Percentiles rank a stretch among this genome's conserved stretches.
Conservation (phyloP, 1,140 invertebrate genomes). For the Anthonomus grandis region DNA sequence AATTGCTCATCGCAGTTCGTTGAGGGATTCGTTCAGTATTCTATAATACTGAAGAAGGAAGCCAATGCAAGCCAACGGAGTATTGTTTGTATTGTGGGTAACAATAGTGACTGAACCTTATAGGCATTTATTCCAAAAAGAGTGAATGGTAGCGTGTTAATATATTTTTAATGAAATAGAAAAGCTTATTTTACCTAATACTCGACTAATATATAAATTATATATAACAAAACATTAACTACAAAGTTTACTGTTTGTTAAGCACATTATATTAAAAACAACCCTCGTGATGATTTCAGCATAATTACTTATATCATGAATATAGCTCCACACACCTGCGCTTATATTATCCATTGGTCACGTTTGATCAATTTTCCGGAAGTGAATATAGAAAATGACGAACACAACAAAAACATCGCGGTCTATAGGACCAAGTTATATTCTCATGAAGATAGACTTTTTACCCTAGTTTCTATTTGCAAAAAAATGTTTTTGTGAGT, state of each 20-base stretch:
- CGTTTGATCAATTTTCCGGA: constrained; percentile 35
- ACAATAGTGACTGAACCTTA: too few relatives aligned
- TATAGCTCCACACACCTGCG: constrained; percentile 17
- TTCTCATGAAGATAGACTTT: constrained; percentile 2
- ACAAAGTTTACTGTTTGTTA: background rate
- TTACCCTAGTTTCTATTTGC: too few relatives aligned
- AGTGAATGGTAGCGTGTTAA: too few relatives aligned
- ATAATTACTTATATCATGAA: background rate
- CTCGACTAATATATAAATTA: background rate
- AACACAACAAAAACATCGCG: constrained; percentile 6
- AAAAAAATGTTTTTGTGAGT: too few relatives aligned
- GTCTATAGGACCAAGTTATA: constrained; percentile 6
- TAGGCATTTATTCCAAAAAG: too few relatives aligned
- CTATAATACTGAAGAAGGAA: too few relatives aligned
- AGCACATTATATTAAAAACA: background rate
- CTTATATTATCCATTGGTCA: constrained; percentile 5
- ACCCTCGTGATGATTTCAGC: background rate
- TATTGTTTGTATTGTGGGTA: too few relatives aligned
- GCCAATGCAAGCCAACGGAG: too few relatives aligned
- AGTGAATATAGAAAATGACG: constrained; percentile 11
- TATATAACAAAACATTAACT: background rate
- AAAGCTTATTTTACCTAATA: background rate
- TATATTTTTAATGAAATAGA: background rate
- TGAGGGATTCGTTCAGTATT: too few relatives aligned
- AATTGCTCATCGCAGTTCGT: too few relatives aligned